phyloP scores from a whole-genome alignment of 2,797 vertebrate species.

The Syngnathus acus region DNA sequence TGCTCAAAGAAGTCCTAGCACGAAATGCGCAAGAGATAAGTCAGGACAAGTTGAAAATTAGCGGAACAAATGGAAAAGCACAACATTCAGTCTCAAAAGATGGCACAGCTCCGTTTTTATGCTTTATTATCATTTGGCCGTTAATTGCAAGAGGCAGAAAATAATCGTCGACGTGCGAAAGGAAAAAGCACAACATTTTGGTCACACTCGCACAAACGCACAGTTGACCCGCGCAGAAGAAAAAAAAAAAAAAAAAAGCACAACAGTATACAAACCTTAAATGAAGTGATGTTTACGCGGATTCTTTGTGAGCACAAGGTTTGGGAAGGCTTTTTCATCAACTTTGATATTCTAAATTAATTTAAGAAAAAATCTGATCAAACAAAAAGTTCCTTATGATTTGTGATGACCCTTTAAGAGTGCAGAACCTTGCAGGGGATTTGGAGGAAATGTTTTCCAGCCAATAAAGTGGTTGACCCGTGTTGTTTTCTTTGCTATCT shows the following conservation, averaged over 20 bases:
- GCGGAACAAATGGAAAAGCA: slow-evolving; percentile 20
- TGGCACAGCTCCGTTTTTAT: too few relatives aligned
- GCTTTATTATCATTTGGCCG: too few relatives aligned
- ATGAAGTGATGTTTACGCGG: neutral
- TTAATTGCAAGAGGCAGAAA: too few relatives aligned
- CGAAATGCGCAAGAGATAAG: slow-evolving; percentile 2
- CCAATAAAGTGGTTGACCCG: neutral
- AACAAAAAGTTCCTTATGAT: neutral
- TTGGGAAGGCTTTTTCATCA: neutral
- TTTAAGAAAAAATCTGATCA: neutral
- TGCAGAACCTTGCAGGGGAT: neutral
- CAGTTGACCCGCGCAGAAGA: neutral
- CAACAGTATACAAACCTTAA: neutral
- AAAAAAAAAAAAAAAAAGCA: neutral
- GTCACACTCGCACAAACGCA: neutral
- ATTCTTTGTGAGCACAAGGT: neutral
- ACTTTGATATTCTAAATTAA: neutral
- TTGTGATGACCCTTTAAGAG: neutral
- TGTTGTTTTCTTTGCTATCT: neutral
- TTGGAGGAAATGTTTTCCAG: neutral
- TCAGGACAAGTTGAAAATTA: slow-evolving; percentile 28
- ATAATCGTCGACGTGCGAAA: too few relatives aligned
- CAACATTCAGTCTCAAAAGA: too few relatives aligned
- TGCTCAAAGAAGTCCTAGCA: slow-evolving; percentile 83
- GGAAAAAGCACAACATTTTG: too few relatives aligned